Evolutionary conservation across 2,888 invertebrate species (phyloP).

Genomic region (Tipula helvola): DNA sequence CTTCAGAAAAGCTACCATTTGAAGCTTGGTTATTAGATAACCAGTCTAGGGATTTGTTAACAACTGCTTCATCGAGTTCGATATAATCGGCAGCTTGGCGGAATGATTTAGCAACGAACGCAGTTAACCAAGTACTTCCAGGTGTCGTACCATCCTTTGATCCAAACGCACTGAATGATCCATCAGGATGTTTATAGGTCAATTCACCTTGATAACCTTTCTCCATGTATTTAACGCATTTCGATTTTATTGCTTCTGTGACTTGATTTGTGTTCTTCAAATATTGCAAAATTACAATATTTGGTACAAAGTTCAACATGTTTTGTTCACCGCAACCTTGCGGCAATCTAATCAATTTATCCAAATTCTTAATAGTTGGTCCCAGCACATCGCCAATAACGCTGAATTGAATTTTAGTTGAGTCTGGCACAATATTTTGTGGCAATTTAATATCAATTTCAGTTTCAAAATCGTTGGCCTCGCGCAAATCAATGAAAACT

Average conservation of each 20-base stretch:
- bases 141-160: conserved; percentile 21
- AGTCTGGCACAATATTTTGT: conserved; percentile 55
- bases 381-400: conserved; percentile 64
- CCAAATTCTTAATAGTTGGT: conserved; percentile 62
- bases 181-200: conserved; percentile 58
- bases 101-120: conserved; percentile 71
- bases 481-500: conserved; percentile 56
- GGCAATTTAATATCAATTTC: conserved; percentile 44
- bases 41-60: conserved; percentile 57
- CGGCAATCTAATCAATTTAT: conserved; percentile 62
- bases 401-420: conserved; percentile 58
- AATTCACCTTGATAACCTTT: conserved; percentile 68
- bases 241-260: conserved; percentile 49
- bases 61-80: conserved; percentile 53
- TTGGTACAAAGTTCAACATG: conserved; percentile 51
- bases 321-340: conserved; percentile 65
- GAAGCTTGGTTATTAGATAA: conserved; percentile 52
- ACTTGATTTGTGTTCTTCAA: conserved; percentile 53
- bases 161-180: conserved; percentile 75
- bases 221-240: conserved; percentile 38
- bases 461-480: conserved; percentile 47
- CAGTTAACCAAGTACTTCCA: conserved; percentile 72
- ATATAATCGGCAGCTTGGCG: conserved; percentile 58
- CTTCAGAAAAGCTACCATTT: conserved; percentile 71
- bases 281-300: conserved; percentile 54